phyloP scores from a whole-genome alignment of 2,888 invertebrate species.

The Meiosimyza platycephala region DNA sequence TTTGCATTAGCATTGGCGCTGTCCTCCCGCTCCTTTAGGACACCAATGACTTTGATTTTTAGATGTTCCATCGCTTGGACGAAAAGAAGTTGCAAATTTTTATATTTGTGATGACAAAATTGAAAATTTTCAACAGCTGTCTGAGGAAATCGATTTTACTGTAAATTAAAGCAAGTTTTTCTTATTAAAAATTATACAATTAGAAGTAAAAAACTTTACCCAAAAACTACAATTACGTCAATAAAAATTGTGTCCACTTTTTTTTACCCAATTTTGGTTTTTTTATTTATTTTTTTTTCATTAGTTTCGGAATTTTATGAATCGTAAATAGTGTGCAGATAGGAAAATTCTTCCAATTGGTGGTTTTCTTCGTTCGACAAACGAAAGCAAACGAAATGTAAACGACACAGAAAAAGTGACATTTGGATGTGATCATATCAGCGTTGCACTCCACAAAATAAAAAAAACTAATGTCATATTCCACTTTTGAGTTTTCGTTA shows the following conservation, averaged over 20 bases:
- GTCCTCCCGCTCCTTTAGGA: conserved; percentile 61
- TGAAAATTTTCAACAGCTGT: conserved; percentile 19
- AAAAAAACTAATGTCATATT: too few species aligned
- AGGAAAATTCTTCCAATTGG: conserved; percentile 21
- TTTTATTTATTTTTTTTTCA: background rate
- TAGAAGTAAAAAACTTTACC: background rate
- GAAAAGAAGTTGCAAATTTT: background rate
- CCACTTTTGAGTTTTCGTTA: too few species aligned
- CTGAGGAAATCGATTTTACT: conserved; percentile 32
- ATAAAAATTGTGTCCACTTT: background rate
- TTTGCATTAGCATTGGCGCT: conserved; percentile 50
- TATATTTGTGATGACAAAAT: background rate
- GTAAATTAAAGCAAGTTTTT: background rate
- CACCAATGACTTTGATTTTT: conserved; percentile 63
- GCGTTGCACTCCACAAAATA: conserved; percentile 9
- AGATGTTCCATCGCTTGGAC: conserved; percentile 57
- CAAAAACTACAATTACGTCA: background rate
- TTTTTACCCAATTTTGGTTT: background rate
- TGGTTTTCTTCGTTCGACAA: conserved; percentile 26
- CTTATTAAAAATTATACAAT: background rate
- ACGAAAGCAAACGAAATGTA: conserved; percentile 21
- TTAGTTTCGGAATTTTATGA: background rate
- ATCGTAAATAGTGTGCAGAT: background rate
- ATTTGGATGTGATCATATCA: background rate
- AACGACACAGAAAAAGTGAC: conserved; percentile 14